Percentiles rank a stretch among this genome's conserved stretches.
These are phyloP conservation scores for Anthopleura sola DNA, from an alignment of 64 coral and sea anemone species.

Conservation along the genomic window DNA sequence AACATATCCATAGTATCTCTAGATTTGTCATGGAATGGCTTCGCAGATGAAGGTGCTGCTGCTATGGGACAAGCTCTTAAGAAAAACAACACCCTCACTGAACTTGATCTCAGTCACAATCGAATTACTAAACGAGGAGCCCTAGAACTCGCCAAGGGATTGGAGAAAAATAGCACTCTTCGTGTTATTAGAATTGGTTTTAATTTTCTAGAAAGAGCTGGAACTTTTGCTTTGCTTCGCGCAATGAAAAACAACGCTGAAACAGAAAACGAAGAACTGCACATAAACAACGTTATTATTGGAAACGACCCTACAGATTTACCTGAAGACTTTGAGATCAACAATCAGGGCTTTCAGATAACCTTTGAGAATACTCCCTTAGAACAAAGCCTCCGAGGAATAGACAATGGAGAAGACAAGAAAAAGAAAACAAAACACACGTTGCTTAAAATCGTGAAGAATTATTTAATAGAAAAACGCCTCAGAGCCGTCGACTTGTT, in stretches of 20 bases:
- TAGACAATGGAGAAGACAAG: not conserved
- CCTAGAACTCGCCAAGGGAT: conserved; percentile 45
- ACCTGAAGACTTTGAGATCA: conserved; percentile 4
- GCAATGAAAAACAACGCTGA: conserved; percentile 48
- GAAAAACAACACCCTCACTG: conserved; percentile 50
- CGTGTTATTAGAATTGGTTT: conserved; percentile 52
- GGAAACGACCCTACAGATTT: conserved; percentile 33
- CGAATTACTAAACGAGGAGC: conserved; percentile 61
- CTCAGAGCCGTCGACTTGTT: conserved; percentile 68
- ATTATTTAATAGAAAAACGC: conserved; percentile 50
- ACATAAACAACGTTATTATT: conserved; percentile 53
- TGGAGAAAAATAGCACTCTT: conserved; percentile 43
- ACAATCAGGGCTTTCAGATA: conserved; percentile 29
- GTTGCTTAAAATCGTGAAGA: conserved; percentile 44
- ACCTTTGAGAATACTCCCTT: conserved; percentile 16
- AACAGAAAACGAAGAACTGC: conserved; percentile 46
- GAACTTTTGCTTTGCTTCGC: conserved; percentile 43
- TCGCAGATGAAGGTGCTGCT: conserved; percentile 70
- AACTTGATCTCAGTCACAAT: conserved; percentile 75
- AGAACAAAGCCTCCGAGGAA: not conserved
- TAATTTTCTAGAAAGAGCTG: conserved; percentile 50
- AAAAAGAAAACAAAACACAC: conserved; percentile 34
- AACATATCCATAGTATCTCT: conserved; percentile 47
- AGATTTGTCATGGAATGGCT: conserved; percentile 79
- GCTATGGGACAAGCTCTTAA: conserved; percentile 66